Evolutionary conservation across 2,888 invertebrate species (phyloP).

Genomic region (Anodontia alba): DNA sequence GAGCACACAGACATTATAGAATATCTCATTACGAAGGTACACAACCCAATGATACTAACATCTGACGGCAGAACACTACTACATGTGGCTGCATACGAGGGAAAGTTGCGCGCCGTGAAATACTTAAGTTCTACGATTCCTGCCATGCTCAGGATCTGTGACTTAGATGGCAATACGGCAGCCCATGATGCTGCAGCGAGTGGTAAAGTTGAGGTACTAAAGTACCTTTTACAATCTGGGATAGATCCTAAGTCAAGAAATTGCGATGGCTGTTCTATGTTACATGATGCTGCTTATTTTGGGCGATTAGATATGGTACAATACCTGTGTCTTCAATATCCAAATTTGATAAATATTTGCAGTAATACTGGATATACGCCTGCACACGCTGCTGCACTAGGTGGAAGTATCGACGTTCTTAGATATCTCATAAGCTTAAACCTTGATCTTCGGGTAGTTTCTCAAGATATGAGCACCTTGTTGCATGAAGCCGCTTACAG

Average conservation of each 20-base stretch:
- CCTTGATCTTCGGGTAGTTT: constrained; percentile 31
- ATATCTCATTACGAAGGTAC: constrained; percentile 27
- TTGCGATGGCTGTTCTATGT: constrained; percentile 50
- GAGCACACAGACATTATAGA: constrained; percentile 45
- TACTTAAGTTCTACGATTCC: constrained; percentile 32
- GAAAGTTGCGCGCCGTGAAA: constrained; percentile 35
- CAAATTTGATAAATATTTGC: constrained; percentile 28
- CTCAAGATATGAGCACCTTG: constrained; percentile 50
- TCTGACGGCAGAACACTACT: constrained; percentile 52
- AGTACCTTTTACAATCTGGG: constrained; percentile 32
- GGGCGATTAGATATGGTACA: constrained; percentile 37
- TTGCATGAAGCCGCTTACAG: constrained; percentile 58
- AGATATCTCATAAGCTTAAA: constrained; percentile 20
- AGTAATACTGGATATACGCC: constrained; percentile 45
- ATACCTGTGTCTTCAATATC: constrained; percentile 32
- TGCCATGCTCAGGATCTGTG: constrained; percentile 29
- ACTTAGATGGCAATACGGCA: constrained; percentile 53
- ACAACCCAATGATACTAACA: constrained; percentile 27
- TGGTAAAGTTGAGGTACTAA: constrained; percentile 42
- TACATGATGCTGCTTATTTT: constrained; percentile 59
- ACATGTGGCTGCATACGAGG: constrained; percentile 58
- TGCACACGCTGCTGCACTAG: constrained; percentile 49
- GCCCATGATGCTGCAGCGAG: constrained; percentile 60
- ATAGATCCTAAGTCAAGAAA: constrained; percentile 33
- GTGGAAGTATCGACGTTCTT: constrained; percentile 47